These are phyloP conservation scores for Nymphicus hollandicus DNA, from an alignment of 2,113 vertebrate genomes.

Conservation along the genomic window DNA sequence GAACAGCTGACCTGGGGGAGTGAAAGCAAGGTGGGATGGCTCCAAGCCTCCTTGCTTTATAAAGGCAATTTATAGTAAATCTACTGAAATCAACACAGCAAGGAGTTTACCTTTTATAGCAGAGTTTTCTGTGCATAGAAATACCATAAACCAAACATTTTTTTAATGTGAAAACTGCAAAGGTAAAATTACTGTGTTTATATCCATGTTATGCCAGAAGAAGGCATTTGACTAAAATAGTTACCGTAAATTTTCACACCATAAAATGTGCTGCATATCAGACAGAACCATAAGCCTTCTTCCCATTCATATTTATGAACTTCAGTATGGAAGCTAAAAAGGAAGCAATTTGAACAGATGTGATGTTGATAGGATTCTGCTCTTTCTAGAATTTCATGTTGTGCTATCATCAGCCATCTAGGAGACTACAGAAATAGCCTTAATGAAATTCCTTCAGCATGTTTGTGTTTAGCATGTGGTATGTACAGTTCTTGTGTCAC, in stretches of 20 bases:
- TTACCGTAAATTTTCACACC: neutral
- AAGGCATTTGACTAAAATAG: neutral
- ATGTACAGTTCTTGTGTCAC: neutral
- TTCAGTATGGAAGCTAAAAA: neutral
- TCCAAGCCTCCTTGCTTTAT: neutral
- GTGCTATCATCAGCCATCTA: neutral
- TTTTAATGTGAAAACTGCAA: neutral
- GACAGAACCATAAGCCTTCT: neutral
- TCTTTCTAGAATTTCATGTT: neutral
- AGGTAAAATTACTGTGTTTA: neutral
- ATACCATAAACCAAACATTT: neutral
- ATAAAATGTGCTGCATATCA: neutral
- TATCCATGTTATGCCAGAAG: neutral
- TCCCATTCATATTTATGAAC: constrained; percentile 28
- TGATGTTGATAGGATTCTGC: constrained; percentile 22
- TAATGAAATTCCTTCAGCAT: neutral
- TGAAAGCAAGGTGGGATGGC: neutral
- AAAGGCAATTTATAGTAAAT: neutral
- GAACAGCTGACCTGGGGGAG: neutral
- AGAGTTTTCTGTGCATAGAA: neutral
- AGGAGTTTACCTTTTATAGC: neutral
- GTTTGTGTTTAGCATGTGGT: neutral
- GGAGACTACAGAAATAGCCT: neutral
- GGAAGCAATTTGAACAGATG: constrained; percentile 35
- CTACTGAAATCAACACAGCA: neutral